Conservation (phyloP, 2,797 vertebrate genomes). For the Sebastes hopkinsi region DNA sequence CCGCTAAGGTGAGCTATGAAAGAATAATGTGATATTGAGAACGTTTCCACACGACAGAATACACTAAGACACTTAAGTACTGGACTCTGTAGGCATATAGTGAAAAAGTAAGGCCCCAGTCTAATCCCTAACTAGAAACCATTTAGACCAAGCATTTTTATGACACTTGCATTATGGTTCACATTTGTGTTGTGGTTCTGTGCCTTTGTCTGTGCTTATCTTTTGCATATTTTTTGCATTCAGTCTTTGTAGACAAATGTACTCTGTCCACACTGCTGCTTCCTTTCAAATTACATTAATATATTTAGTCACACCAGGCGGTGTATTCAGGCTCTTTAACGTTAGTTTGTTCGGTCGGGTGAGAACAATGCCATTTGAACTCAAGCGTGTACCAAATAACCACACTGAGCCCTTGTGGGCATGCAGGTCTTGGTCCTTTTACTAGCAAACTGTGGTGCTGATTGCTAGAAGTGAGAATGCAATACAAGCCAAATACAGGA, state of each 20-base stretch:
- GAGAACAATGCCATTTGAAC: conserved; percentile 28
- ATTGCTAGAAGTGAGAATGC: background rate
- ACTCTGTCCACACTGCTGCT: background rate
- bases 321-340: background rate
- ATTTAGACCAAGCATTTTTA: background rate
- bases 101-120: background rate
- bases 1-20: conserved; percentile 81
- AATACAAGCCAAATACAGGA: conserved; percentile 2
- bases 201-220: background rate
- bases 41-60: conserved; percentile 68
- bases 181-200: conserved; percentile 3
- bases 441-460: background rate
- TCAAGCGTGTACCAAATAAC: background rate
- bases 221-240: conserved; percentile 61
- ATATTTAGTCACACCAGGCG: background rate
- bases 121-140: conserved; percentile 17
- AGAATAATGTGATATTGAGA: conserved; percentile 87
- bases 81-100: conserved; percentile 11
- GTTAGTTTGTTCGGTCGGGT: conserved; percentile 2
- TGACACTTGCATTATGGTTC: conserved; percentile 2
- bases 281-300: conserved; percentile 16
- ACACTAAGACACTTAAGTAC: conserved; percentile 40
- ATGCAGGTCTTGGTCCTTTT: background rate
- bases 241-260: conserved; percentile 10
- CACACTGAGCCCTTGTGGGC: background rate